Evolutionary conservation across 2,888 invertebrate species (phyloP).

Genomic region (Mesorhabditis belari): DNA sequence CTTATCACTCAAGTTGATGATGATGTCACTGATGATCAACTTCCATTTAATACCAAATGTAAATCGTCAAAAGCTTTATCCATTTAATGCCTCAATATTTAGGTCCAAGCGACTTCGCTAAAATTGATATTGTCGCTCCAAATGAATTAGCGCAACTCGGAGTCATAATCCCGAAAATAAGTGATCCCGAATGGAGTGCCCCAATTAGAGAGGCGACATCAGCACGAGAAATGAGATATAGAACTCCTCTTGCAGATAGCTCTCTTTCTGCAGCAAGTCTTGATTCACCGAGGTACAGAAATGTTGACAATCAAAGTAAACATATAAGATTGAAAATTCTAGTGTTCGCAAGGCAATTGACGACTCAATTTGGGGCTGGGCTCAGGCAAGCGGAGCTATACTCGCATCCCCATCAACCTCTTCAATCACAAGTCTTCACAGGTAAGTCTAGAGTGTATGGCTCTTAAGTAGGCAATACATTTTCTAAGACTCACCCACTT

Average conservation of each 20-base stretch:
- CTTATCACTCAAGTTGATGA: slow-evolving; percentile 32
- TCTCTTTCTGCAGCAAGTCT: not conserved
- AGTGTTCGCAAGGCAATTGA: not conserved
- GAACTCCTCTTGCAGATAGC: not conserved
- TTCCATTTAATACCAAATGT: slow-evolving; percentile 37
- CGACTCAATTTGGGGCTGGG: not conserved
- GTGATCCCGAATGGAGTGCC: slow-evolving; percentile 31
- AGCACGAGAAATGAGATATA: not conserved
- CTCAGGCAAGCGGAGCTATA: not conserved
- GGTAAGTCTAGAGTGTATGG: too few species aligned
- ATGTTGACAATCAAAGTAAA: too few species aligned
- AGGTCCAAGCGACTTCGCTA: slow-evolving; percentile 35
- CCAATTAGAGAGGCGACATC: slow-evolving; percentile 11
- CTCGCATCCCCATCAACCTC: not conserved
- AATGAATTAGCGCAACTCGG: slow-evolving; percentile 20
- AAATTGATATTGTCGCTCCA: slow-evolving; percentile 21
- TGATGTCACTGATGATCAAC: slow-evolving; percentile 32
- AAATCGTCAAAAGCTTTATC: slow-evolving; percentile 3
- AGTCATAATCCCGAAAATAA: slow-evolving; percentile 12
- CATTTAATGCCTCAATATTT: not conserved
- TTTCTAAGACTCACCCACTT: too few species aligned
- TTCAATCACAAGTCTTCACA: not conserved
- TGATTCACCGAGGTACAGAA: not conserved
- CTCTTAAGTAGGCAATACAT: too few species aligned
- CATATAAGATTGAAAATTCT: too few species aligned